Evolutionary conservation across 2,113 vertebrate species (phyloP).

Genomic region (Periophthalmus modestus): DNA sequence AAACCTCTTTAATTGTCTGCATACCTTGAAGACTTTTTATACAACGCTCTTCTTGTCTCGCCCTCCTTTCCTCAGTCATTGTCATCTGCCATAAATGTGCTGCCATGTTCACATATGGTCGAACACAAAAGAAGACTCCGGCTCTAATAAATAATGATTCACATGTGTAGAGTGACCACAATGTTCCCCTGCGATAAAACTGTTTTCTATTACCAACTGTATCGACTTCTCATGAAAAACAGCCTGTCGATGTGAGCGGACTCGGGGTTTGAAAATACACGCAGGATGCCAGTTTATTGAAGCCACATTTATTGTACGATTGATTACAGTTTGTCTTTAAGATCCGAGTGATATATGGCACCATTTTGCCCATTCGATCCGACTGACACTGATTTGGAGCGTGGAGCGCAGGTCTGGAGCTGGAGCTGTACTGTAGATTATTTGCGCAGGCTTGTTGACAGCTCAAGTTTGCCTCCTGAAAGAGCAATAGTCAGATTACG

Average conservation of each 20-base stretch:
- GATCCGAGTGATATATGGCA: conserved; percentile 15
- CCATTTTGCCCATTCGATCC: background rate
- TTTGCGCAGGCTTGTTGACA: conserved; percentile 5
- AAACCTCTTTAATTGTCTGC: conserved; percentile 6
- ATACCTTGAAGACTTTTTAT: conserved; percentile 6
- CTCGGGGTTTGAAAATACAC: conserved; percentile 3
- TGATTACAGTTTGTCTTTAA: conserved; percentile 15
- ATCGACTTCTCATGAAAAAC: conserved; percentile 17
- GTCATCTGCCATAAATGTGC: conserved; percentile 31
- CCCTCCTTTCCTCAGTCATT: conserved; percentile 12
- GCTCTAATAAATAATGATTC: conserved; percentile 37
- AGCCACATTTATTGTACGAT: conserved; percentile 8
- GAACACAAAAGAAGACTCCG: conserved; percentile 33
- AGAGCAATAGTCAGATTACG: background rate
- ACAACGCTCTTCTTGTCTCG: conserved; percentile 13
- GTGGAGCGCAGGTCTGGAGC: background rate
- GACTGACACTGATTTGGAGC: conserved; percentile 3
- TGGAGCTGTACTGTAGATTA: background rate
- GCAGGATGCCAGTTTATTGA: conserved; percentile 14
- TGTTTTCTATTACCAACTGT: conserved; percentile 26
- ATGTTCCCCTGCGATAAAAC: conserved; percentile 18
- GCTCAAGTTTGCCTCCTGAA: background rate
- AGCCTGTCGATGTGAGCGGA: background rate
- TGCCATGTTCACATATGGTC: conserved; percentile 36
- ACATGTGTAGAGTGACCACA: conserved; percentile 21